Conservation (phyloP, 1,140 invertebrate genomes). For the Bicyclus anynana region DNA sequence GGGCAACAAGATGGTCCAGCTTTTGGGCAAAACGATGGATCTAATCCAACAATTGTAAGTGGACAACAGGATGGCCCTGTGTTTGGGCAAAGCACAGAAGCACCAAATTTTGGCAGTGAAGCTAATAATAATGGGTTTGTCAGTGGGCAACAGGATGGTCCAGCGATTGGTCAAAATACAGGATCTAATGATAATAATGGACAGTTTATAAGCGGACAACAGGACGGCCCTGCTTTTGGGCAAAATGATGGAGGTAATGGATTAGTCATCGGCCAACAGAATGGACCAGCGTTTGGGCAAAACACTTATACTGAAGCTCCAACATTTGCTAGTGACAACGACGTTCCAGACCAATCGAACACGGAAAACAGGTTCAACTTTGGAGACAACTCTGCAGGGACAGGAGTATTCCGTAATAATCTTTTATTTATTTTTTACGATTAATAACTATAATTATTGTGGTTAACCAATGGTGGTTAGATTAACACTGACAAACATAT, state of each 20-base stretch:
- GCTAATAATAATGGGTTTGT: background rate
- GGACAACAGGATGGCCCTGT: background rate
- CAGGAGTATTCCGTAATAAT: conserved; percentile 50
- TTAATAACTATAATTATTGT: background rate
- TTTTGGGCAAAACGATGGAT: background rate
- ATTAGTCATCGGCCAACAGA: background rate
- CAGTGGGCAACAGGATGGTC: background rate
- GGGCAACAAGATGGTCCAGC: conserved; percentile 2
- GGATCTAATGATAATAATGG: too few species aligned
- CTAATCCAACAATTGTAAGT: too few species aligned
- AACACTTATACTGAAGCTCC: background rate
- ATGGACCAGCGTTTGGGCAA: background rate
- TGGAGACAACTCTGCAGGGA: conserved; percentile 26
- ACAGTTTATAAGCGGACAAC: background rate
- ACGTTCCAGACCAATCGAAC: conserved; percentile 36
- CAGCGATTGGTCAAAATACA: background rate
- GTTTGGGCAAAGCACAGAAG: background rate
- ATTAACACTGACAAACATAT: background rate
- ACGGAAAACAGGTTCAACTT: conserved; percentile 45
- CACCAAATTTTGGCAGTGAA: background rate
- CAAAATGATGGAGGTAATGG: background rate
- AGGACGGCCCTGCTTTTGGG: background rate
- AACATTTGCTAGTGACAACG: background rate
- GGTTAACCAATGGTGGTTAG: background rate
- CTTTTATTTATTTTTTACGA: conserved; percentile 8